These are phyloP conservation scores for Carlito syrichta DNA, from an alignment of 2,113 vertebrate genomes.

Conservation along the genomic window DNA sequence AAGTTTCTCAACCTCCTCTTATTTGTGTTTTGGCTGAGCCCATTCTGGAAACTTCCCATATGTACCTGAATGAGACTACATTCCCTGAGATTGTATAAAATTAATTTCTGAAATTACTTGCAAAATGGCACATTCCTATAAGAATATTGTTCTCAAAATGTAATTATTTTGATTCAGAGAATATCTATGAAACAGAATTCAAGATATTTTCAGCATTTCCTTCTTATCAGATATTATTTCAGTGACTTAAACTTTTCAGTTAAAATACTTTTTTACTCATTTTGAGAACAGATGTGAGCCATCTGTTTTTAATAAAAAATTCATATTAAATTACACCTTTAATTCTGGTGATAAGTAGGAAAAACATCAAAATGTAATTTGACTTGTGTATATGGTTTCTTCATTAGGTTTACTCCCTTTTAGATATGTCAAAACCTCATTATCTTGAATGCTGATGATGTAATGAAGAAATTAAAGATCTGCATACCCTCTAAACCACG, in stretches of 20 bases:
- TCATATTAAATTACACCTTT: slow-evolving; percentile 64
- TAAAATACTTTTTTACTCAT: neutral
- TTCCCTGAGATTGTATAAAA: neutral
- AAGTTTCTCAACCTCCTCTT: neutral
- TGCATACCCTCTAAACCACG: neutral
- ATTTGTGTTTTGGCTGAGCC: rapidly evolving
- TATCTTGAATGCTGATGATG: slow-evolving; percentile 44
- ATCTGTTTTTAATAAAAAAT: slow-evolving; percentile 74
- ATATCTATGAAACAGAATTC: neutral
- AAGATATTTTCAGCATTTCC: neutral
- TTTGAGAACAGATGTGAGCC: slow-evolving; percentile 65
- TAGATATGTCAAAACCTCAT: slow-evolving; percentile 54
- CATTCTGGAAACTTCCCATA: neutral
- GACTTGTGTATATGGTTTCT: slow-evolving; percentile 61
- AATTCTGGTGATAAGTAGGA: slow-evolving; percentile 62
- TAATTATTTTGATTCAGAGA: neutral
- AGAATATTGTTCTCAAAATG: neutral
- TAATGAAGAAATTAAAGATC: slow-evolving; percentile 45
- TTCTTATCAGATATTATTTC: slow-evolving; percentile 17
- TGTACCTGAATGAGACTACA: rapidly evolving
- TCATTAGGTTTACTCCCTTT: slow-evolving; percentile 59
- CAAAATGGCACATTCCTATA: neutral
- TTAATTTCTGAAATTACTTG: neutral
- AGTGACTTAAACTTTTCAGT: neutral
- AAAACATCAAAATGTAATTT: slow-evolving; percentile 67